These are phyloP conservation scores for Gorsachius goisagi DNA, from an alignment of 2,113 vertebrate genomes.

Conservation along the genomic window DNA sequence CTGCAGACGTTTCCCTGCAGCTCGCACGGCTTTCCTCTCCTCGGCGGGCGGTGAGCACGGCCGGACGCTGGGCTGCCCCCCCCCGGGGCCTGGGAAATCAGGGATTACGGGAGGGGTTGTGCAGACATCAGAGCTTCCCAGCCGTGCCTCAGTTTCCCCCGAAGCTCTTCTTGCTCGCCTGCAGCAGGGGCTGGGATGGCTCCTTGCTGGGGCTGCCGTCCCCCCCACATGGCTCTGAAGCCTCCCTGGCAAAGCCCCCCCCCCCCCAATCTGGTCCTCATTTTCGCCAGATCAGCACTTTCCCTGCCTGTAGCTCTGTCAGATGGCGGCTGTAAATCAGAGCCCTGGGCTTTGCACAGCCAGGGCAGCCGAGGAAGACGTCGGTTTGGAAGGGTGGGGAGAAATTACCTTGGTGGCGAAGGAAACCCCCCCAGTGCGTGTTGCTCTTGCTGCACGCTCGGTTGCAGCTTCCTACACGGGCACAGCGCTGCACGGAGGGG, in stretches of 20 bases:
- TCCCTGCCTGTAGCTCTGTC: not conserved
- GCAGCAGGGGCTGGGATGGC: not conserved
- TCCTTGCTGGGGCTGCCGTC: rapidly evolving
- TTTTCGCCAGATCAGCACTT: constrained; percentile 11
- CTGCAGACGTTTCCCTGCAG: not conserved
- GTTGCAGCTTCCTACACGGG: rapidly evolving
- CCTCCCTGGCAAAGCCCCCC: not conserved
- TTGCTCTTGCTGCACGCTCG: not conserved
- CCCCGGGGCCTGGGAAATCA: not conserved
- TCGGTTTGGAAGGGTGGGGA: not conserved
- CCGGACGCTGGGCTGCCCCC: not conserved
- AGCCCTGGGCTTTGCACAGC: not conserved
- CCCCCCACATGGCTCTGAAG: rapidly evolving
- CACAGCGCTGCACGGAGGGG: rapidly evolving
- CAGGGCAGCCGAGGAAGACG: not conserved
- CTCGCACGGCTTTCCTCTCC: not conserved
- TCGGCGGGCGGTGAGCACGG: not conserved
- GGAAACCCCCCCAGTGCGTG: not conserved
- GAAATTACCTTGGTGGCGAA: not conserved
- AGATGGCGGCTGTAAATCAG: constrained; percentile 22
- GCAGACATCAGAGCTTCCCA: not conserved
- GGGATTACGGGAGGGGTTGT: not conserved
- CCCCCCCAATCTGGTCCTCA: not conserved
- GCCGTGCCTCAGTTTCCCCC: not conserved
- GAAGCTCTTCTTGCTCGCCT: rapidly evolving